phyloP scores from a whole-genome alignment of 2,113 vertebrate species.

The Ammodytes dubius region DNA sequence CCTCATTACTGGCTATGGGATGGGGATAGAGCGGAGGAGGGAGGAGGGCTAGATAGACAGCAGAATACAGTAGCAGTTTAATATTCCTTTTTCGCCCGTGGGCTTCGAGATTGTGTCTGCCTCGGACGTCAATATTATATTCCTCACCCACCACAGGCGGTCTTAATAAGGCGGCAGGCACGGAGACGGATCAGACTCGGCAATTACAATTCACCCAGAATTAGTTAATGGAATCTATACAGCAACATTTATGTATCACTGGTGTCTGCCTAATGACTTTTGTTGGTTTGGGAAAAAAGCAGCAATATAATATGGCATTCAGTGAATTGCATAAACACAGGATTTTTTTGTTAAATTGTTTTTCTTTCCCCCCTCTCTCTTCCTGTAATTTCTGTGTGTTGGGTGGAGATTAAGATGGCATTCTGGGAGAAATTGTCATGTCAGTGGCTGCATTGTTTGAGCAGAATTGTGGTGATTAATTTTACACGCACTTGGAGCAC shows the following conservation, averaged over 20 bases:
- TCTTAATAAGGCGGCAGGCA: slow-evolving; percentile 85
- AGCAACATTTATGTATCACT: slow-evolving; percentile 83
- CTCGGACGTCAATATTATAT: slow-evolving; percentile 87
- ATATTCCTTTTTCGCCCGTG: slow-evolving; percentile 85
- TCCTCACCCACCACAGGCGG: slow-evolving; percentile 85
- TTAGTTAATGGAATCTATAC: slow-evolving; percentile 86
- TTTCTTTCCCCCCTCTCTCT: slow-evolving; percentile 44
- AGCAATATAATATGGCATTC: slow-evolving; percentile 80
- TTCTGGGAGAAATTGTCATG: slow-evolving; percentile 85
- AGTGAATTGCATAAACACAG: slow-evolving; percentile 81
- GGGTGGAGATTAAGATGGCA: slow-evolving; percentile 86
- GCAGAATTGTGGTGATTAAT: slow-evolving; percentile 86
- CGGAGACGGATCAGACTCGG: slow-evolving; percentile 83
- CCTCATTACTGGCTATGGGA: slow-evolving; percentile 86
- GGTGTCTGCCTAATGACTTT: slow-evolving; percentile 84
- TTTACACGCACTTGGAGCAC: slow-evolving; percentile 75
- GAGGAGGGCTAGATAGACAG: slow-evolving; percentile 76
- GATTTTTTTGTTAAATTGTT: slow-evolving; percentile 77
- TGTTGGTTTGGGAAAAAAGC: slow-evolving; percentile 72
- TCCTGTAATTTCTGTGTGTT: slow-evolving; percentile 80
- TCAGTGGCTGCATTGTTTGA: slow-evolving; percentile 84
- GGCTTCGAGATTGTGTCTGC: slow-evolving; percentile 87
- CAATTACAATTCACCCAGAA: slow-evolving; percentile 87
- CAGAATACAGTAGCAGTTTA: slow-evolving; percentile 82
- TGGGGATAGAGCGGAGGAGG: slow-evolving; percentile 76